Evolutionary conservation across 2,888 invertebrate species (phyloP), one percentile per base, ranked within the genome.

Genomic region (Graphium colonna): DNA sequence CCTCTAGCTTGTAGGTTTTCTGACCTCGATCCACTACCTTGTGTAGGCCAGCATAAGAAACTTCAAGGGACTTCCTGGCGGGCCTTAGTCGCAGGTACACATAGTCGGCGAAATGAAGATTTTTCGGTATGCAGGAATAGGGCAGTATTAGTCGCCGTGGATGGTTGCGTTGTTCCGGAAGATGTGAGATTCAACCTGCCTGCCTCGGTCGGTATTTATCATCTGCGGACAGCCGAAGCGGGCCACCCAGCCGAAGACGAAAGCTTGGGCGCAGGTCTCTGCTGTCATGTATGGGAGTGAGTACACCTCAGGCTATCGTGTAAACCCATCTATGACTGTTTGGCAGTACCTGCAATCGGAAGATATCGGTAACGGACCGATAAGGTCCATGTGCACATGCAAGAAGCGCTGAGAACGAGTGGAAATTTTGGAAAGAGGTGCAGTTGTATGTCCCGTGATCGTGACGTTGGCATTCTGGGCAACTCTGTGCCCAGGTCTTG

Each of bases 171-270:
- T 10, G 1, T 39, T 7, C 2, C 57, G 43, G 46, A 69, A 69
- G 1, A 61, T 51, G 0, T 58, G 48, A 0, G 53, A 61, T 10
- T 31, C 31, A 9, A 31, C 3, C 10, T 31, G 31, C 50, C 74
- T 43, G 31, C 82, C 77, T 41, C 76, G 76, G 17, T 77, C 68
- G n/a, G 74, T 71, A 43, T 75, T 79, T 1, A 73, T 73, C 2
- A 43, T 51, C 38, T 33, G 26, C 1, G 68, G 68, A 26, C 63
- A 63, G 4, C 66, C 68, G 39, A 65, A 65, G 1, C 68, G 51
- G 1, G 63, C 31, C 4, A 68, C 60, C 69, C 69, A 69, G 0
- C 57, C 53, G 5, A 51, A 50, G 0, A 61, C 1, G 4, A 87
- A 65, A 1, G 73, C 68, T n/a, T 56, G 46, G 0, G 75, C 77